A percentile compares a stretch with the other conserved stretches of the same genome.
These are phyloP conservation scores for Herpailurus yagouaroundi DNA, from an alignment of 2,113 vertebrate species.

Conservation along the genomic window DNA sequence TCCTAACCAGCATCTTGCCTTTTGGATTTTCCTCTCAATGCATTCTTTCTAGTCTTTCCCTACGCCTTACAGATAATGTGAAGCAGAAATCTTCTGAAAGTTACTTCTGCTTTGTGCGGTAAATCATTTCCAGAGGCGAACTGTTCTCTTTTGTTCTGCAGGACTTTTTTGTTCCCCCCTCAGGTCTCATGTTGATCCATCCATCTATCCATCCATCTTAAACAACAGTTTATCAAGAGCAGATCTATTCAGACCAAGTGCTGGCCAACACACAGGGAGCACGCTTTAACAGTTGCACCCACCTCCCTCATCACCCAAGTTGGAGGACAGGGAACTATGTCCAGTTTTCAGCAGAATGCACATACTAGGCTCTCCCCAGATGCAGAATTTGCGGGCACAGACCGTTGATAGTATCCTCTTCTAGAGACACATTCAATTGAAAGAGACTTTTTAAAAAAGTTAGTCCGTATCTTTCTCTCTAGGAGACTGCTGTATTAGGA, in stretches of 20 bases:
- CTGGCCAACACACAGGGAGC: background rate
- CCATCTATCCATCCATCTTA: background rate
- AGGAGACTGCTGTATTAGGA: background rate
- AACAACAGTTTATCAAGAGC: slow-evolving; percentile 15
- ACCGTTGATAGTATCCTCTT: background rate
- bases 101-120: slow-evolving; percentile 47
- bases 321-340: background rate
- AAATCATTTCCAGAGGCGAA: slow-evolving; percentile 56
- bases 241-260: background rate
- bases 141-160: slow-evolving; percentile 49
- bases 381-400: background rate
- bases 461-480: background rate
- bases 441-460: background rate
- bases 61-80: slow-evolving; percentile 32
- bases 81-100: slow-evolving; percentile 55
- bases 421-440: background rate
- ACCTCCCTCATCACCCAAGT: background rate
- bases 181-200: background rate
- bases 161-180: rapidly evolving
- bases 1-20: background rate
- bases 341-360: background rate
- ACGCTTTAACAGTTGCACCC: background rate
- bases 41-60: slow-evolving; percentile 39
- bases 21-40: slow-evolving; percentile 16
- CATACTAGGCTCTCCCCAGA: background rate